Evolutionary conservation across 2,888 invertebrate species (phyloP).

Genomic region (Tanypteryx hageni): DNA sequence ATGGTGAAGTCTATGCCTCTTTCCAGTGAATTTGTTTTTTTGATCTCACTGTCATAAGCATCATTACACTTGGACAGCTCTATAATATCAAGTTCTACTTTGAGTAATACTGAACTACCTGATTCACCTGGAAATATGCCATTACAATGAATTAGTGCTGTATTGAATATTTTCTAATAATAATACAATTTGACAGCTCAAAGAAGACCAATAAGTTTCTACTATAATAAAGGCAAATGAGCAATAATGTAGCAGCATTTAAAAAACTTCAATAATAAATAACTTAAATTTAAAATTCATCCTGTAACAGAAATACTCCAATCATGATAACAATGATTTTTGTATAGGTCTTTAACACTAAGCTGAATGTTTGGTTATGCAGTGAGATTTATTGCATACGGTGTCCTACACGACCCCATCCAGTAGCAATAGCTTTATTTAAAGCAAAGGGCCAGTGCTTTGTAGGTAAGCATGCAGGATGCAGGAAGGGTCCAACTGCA

Average conservation of each 20-base stretch:
- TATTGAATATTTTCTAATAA: not conserved
- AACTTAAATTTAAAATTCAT: not conserved
- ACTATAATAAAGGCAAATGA: not conserved
- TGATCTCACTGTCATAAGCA: constrained; percentile 69
- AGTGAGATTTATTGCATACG: not conserved
- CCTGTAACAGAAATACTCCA: no score
- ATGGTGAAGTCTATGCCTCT: constrained; percentile 72
- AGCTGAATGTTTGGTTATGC: not conserved
- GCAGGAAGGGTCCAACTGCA: not conserved
- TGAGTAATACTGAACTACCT: constrained; percentile 73
- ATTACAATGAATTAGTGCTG: not conserved
- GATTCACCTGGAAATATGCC: constrained; percentile 57
- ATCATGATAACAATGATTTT: no score
- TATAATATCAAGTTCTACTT: constrained; percentile 73
- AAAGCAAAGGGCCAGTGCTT: not conserved
- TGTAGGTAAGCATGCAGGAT: constrained; percentile 15
- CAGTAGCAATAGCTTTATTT: constrained; percentile 6
- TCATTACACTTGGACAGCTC: constrained; percentile 71
- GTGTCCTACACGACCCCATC: constrained; percentile 24
- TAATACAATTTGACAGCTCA: no score
- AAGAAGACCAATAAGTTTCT: not conserved
- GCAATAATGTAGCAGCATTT: not conserved
- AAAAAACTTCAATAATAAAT: not conserved
- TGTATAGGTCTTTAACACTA: no score
- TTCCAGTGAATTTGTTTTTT: constrained; percentile 34